These are phyloP conservation scores for Epinephelus fuscoguttatus DNA, from an alignment of 2,113 vertebrate species.

Conservation along the genomic window DNA sequence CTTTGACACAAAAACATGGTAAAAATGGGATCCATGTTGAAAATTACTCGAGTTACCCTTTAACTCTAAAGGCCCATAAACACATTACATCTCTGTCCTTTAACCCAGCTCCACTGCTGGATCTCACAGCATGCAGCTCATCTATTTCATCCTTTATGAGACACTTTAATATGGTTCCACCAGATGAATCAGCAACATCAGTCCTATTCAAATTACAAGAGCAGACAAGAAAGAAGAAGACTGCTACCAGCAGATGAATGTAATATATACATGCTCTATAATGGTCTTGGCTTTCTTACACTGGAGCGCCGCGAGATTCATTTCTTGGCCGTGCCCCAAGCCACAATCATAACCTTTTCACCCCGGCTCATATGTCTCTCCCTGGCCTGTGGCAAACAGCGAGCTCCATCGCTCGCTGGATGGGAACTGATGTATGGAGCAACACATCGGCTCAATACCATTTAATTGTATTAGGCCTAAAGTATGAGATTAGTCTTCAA, in stretches of 20 bases:
- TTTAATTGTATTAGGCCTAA: conserved; percentile 81
- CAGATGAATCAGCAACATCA: conserved; percentile 17
- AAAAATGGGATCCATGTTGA: no score
- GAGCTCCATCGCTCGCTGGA: conserved; percentile 53
- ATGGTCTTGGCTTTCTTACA: conserved; percentile 22
- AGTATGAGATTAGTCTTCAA: conserved; percentile 79
- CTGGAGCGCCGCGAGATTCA: conserved; percentile 14
- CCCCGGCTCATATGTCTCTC: conserved; percentile 58
- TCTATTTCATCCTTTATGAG: conserved; percentile 31
- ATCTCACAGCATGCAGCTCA: conserved; percentile 18
- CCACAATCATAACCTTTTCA: conserved; percentile 71
- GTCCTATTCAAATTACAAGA: conserved; percentile 15
- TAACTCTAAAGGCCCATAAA: background rate
- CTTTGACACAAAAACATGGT: no score
- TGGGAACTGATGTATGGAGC: conserved; percentile 69
- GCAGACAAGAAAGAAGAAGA: conserved; percentile 29
- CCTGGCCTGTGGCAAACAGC: conserved; percentile 32
- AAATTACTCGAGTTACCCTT: no score
- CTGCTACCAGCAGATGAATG: conserved; percentile 17
- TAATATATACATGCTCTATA: conserved; percentile 18
- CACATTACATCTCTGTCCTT: background rate
- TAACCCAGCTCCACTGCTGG: background rate
- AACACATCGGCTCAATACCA: conserved; percentile 72
- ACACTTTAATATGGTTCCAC: conserved; percentile 8
- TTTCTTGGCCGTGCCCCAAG: conserved; percentile 40